phyloP scores from a whole-genome alignment of 2,113 vertebrate species.

The Naja naja region DNA sequence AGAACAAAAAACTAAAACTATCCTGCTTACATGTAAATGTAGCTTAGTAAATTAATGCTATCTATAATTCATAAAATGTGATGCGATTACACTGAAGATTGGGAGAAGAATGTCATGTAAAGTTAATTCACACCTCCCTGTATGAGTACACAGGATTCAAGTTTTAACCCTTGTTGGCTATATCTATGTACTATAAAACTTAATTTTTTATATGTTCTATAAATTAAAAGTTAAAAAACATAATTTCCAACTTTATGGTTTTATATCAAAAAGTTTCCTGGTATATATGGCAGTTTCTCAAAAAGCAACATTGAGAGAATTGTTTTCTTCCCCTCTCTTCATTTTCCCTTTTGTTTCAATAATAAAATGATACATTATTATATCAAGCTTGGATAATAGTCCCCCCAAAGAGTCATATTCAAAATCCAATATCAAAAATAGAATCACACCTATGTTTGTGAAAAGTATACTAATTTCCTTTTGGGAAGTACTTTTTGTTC shows the following conservation, averaged over 20 bases:
- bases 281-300: not conserved
- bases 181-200: not conserved
- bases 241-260: not conserved
- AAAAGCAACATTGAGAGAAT: not conserved
- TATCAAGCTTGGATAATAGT: not conserved
- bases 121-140: not conserved
- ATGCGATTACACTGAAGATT: not conserved
- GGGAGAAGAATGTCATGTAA: not conserved
- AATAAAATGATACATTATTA: not conserved
- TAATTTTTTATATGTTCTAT: not conserved
- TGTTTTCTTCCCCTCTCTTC: not conserved
- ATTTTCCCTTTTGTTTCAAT: not conserved
- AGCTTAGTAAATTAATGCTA: not conserved
- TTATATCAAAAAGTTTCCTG: not conserved
- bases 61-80: not conserved
- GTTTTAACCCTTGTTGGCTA: not conserved
- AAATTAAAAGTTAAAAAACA: not conserved
- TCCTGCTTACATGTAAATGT: not conserved
- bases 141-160: not conserved
- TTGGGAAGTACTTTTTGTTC: slow-evolving; percentile 8
- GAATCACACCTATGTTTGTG: not conserved
- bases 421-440: slow-evolving; percentile 5
- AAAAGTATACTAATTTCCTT: not conserved
- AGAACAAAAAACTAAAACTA: not conserved
- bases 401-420: not conserved